A percentile compares a stretch with the other conserved stretches of the same genome.
These are phyloP conservation scores for Neoascia interrupta DNA, from an alignment of 2,888 invertebrate genomes.

Conservation along the genomic window DNA sequence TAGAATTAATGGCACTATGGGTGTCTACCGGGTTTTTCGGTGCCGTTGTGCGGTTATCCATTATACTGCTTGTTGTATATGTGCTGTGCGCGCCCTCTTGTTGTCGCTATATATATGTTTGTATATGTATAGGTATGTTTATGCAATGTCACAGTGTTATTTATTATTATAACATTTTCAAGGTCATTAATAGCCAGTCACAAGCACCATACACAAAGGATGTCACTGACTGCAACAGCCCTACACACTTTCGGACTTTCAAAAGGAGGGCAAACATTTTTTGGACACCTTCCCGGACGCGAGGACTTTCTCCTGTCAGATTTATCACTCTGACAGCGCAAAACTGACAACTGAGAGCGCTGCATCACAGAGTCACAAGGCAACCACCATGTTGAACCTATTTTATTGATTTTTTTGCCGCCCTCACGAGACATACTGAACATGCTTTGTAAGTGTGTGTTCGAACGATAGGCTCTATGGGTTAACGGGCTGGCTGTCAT, in stretches of 20 bases:
- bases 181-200: slow-evolving; percentile 61
- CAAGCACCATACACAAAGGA: slow-evolving; percentile 46
- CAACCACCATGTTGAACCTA: slow-evolving; percentile 25
- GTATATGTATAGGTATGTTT: slow-evolving; percentile 33
- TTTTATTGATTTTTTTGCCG: slow-evolving; percentile 44
- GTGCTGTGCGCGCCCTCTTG: slow-evolving; percentile 49
- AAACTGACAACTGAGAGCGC: slow-evolving; percentile 49
- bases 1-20: slow-evolving; percentile 78
- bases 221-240: slow-evolving; percentile 48
- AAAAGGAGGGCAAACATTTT: slow-evolving; percentile 6
- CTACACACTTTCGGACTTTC: slow-evolving; percentile 28
- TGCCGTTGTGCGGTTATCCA: slow-evolving; percentile 60
- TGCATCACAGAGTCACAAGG: slow-evolving; percentile 27
- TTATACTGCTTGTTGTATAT: slow-evolving; percentile 33
- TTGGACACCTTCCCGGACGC: slow-evolving; percentile 30
- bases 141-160: slow-evolving; percentile 67
- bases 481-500: slow-evolving; percentile 64
- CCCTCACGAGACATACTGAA: background rate
- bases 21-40: slow-evolving; percentile 71
- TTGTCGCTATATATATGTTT: slow-evolving; percentile 23
- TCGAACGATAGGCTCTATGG: slow-evolving; percentile 21
- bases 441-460: background rate
- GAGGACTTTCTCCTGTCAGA: slow-evolving; percentile 47
- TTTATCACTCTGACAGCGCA: slow-evolving; percentile 62
- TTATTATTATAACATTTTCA: slow-evolving; percentile 69